Evolutionary conservation across 2,888 invertebrate species (phyloP).

Genomic region (Drosophila mimica): DNA sequence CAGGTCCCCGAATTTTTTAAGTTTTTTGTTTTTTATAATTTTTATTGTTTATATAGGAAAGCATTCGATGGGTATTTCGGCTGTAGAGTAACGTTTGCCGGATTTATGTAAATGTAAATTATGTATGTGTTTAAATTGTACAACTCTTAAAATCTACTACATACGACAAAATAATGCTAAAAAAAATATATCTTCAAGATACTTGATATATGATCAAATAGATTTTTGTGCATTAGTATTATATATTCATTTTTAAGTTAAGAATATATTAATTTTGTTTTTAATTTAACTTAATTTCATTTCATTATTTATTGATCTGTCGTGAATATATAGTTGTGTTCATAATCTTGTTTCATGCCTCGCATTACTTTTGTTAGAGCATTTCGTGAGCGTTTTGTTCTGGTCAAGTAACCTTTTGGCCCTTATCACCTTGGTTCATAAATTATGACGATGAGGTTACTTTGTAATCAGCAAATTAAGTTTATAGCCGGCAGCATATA

Average conservation of each 20-base stretch:
- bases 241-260: no score
- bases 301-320: neutral
- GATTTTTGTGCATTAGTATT: neutral
- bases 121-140: neutral
- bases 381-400: conserved; percentile 9
- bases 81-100: neutral
- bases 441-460: conserved; percentile 72
- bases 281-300: no score
- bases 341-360: neutral
- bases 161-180: neutral
- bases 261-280: neutral
- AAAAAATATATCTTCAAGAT: neutral
- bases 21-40: neutral
- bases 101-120: neutral
- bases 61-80: no score
- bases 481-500: conserved; percentile 67
- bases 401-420: conserved; percentile 45
- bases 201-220: neutral
- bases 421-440: conserved; percentile 73
- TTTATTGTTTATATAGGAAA: neutral
- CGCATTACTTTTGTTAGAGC: conserved; percentile 12
- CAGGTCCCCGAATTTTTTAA: no score
- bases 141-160: neutral
- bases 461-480: conserved; percentile 79
- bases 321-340: neutral